Base-by-base conservation (phyloP, 2,797 vertebrate genomes). In the Aulostomus chinensis region DNA sequence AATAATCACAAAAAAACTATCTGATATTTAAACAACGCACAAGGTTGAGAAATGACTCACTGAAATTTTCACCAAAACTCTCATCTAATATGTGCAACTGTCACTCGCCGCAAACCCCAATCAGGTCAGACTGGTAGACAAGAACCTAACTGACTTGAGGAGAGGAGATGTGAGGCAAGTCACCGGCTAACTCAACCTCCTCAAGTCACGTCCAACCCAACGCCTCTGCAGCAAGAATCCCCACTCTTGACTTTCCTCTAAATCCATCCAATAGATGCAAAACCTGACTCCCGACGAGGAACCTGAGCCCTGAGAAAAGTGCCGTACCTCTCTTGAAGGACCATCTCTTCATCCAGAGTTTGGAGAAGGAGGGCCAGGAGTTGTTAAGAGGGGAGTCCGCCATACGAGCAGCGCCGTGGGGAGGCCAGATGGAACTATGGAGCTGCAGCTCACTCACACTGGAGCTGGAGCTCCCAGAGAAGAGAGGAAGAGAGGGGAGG, bases 301-400 rank as follows among this genome's bases (percentile, higher is more conserved):
- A 1, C 6, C 9, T 9, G 9, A 9, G 10, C 26, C 9, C n/a
- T n/a, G n/a, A n/a, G n/a, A n/a, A n/a, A n/a, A n/a, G n/a, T n/a
- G 9, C 7, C n/a, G 64, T 96, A 98, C 96, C 97, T 98, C 94
- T 82, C 84, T 98, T 99, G 86, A 97, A 95, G 58, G 94, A 94
- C 96, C 93, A 97, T 59, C 93, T 87, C 87, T 95, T 98, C 92
- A 92, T 94, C 96, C 95, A 97, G 55, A 94, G 85, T 81, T 92
- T 96, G 15, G 96, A 95, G 81, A 98, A 94, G 7, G 94, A 94
- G 0, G 96, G 96, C 97, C 96, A 98, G 81, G 97, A 98, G 89
- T 98, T 92, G 85, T 97, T 95, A 58, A 98, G 93, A 15, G 91
- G 89, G 0, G 93, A 93, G 80, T 94, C 94, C 13, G 96, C 94